Conservation (phyloP, 2,797 vertebrate genomes). For the Zalophus californianus region DNA sequence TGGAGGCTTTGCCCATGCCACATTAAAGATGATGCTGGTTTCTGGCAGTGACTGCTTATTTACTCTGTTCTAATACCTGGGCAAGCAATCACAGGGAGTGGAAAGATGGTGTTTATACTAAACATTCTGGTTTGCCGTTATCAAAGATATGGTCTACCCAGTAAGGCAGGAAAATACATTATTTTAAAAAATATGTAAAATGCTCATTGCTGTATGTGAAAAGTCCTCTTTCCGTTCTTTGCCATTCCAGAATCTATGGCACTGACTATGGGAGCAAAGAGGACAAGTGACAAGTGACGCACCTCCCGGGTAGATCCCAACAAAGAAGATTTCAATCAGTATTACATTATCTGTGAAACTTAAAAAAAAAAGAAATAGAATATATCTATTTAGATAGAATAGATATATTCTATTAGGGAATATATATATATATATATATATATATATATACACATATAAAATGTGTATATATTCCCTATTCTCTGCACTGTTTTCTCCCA, state of each 20-base stretch:
- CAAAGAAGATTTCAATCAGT: conserved; percentile 67
- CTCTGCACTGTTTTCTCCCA: conserved; percentile 65
- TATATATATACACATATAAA: neutral
- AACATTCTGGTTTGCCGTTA: neutral
- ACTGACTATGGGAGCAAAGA: conserved; percentile 50
- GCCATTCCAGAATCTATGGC: conserved; percentile 67
- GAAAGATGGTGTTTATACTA: neutral
- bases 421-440: neutral
- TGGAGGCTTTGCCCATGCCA: rapidly evolving
- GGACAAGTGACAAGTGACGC: conserved; percentile 56
- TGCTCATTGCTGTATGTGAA: conserved; percentile 52
- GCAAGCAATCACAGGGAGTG: conserved; percentile 17
- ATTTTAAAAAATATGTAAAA: conserved; percentile 53
- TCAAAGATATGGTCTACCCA: neutral
- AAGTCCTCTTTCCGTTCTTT: conserved; percentile 59
- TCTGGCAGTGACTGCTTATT: conserved; percentile 29
- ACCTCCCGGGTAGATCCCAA: conserved; percentile 47
- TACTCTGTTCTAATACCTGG: conserved; percentile 54
- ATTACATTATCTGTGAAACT: conserved; percentile 63
- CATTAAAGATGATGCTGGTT: neutral
- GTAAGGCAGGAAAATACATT: conserved; percentile 2
- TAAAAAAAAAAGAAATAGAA: neutral
- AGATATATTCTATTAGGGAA: neutral
- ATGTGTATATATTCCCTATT: neutral
- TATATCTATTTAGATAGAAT: too few relatives aligned